Evolutionary conservation across 2,888 invertebrate species (phyloP), one percentile per base, ranked within the genome.

Genomic region (Hirtodrosophila alboralis): DNA sequence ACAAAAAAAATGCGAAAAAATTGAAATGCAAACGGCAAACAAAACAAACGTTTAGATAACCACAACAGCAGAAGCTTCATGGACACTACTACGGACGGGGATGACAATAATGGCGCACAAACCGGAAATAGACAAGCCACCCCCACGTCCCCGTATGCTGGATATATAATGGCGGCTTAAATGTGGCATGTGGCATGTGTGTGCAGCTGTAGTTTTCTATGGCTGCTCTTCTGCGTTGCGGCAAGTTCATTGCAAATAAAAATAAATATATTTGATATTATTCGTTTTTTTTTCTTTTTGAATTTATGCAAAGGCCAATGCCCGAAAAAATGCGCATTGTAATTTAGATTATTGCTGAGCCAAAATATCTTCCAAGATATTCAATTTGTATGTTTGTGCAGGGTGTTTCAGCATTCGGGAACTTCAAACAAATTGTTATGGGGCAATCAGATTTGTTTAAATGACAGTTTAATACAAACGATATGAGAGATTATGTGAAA

Each of bases 11-110:
- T n/a, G 13, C 8, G 13, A 28, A 59, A 43, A 75, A 76, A 70
- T 74, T 59, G 51, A 68, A 78, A 78, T 81, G 75, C 75, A 79
- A 69, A 81, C 76, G 56, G 62, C 49, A 73, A 77, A 44, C 51
- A 61, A 75, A 85, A 61, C 48, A 68, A 67, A 51, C 75, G 61
- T 75, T 81, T 66, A 84, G 79, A 81, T 83, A 84, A 71, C 79
- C 75, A 38, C 75, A 63, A 49, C 34, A 44, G 33, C 21, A 51
- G 34, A n/a, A 31, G 43, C 36, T 36, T 36, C 61, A 47, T 38
- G 38, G 38, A 33, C 18, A 36, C 23, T 8, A 23, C 18, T 5
- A 21, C 23, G 31, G 31, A 30, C 14, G 40, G 21, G 28, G 27
- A 57, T 52, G 66, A 59, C 71, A 78, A 64, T 71, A 81, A 78